These are phyloP conservation scores for Lutjanus argentimaculatus DNA, from an alignment of 2,797 vertebrate genomes.

Conservation along the genomic window DNA sequence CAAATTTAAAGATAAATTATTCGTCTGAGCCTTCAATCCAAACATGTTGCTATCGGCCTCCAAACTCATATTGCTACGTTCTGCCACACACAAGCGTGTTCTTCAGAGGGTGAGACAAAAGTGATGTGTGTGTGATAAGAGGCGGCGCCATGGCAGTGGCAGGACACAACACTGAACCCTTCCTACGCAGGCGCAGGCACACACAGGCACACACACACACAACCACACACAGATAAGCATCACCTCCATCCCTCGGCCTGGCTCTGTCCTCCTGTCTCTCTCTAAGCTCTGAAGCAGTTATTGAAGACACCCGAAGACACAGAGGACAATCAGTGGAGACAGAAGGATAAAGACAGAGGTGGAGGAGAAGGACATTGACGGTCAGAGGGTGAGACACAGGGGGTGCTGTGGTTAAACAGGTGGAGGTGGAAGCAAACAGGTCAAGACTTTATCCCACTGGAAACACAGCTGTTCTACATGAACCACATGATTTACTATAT, in stretches of 20 bases:
- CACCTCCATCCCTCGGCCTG: slow-evolving; percentile 66
- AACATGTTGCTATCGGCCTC: too few relatives aligned
- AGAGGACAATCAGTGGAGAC: slow-evolving; percentile 38
- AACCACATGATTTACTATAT: not conserved
- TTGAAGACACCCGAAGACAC: slow-evolving; percentile 39
- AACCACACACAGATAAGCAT: slow-evolving; percentile 72
- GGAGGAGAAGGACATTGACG: not conserved
- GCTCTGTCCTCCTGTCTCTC: slow-evolving; percentile 57
- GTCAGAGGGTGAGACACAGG: not conserved
- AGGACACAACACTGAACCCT: slow-evolving; percentile 88
- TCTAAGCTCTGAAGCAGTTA: slow-evolving; percentile 38
- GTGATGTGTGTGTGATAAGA: slow-evolving; percentile 89
- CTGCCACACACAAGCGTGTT: slow-evolving; percentile 61
- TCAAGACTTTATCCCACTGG: not conserved
- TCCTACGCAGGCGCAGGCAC: slow-evolving; percentile 62
- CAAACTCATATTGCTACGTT: slow-evolving; percentile 13
- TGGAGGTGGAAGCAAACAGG: not conserved
- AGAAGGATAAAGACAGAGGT: slow-evolving; percentile 26
- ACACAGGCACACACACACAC: slow-evolving; percentile 43
- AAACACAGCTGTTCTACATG: not conserved
- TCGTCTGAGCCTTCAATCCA: not conserved
- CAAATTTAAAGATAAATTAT: not conserved
- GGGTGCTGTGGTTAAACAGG: slow-evolving; percentile 4
- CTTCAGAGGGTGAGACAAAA: slow-evolving; percentile 87
- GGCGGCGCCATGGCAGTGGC: slow-evolving; percentile 85